Base-by-base conservation (phyloP, 2,113 vertebrate genomes). In the Mastomys natalensis region DNA sequence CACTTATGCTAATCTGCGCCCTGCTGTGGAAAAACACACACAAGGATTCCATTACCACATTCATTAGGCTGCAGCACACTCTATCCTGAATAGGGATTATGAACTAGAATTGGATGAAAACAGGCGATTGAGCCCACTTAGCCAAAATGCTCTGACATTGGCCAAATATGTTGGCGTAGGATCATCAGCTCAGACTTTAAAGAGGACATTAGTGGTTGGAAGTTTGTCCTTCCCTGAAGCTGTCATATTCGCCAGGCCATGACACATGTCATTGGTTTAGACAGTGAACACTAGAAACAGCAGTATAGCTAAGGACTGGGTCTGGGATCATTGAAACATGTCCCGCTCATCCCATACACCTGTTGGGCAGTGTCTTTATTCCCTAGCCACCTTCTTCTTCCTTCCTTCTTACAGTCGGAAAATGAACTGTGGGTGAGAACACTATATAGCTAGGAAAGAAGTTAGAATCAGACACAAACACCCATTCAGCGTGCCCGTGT, bases 1-100 rank as follows among this genome's bases (percentile, higher is more conserved):
- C 99, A 99, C 99, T 99, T 98, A 99, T 99, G 99, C 99, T 99
- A 99, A 99, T 99, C 99, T 99, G 98, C 97, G 96, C 98, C 99
- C 99, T 40, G 98, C 98, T 98, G 99, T 99, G 99, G 98, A 99
- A 99, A 98, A 98, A 98, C 98, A 98, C 98, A 99, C 99, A 99
- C 98, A 99, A 98, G 98, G 99, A 99, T 99, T 99, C 98, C 98
- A 99, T 99, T 99, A 99, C 99, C 98, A 98, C 99, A 98, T 99
- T 99, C 99, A 99, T 99, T 99, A 99, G 98, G 98, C 98, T 98
- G 97, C 98, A 98, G 98, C 98, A 98, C 98, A 98, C 98, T 98
- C 98, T 98, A 98, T 98, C 95, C 98, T 99, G 98, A 99, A 98
- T 98, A 98, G 98, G 98, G 98, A 98, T 99, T 99, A 99, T 97